Conservation (phyloP, 2,797 vertebrate species). For the Lycodopsis pacificus region DNA sequence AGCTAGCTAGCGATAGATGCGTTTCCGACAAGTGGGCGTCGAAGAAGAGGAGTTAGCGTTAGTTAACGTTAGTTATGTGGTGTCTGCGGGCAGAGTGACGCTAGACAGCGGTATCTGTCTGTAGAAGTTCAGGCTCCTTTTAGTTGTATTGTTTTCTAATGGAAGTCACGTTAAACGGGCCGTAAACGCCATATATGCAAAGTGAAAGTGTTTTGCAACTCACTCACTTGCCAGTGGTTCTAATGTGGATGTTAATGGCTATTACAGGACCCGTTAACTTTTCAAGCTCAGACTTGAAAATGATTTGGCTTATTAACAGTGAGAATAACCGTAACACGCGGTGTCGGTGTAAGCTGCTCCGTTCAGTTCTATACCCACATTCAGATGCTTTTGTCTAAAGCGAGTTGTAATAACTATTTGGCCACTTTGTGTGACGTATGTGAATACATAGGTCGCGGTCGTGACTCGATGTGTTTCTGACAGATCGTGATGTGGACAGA, state of each 20-base stretch:
- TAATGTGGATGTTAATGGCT: not conserved
- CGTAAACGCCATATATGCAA: not conserved
- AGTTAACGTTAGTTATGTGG: no score
- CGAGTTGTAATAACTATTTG: not conserved
- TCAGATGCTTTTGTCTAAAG: not conserved
- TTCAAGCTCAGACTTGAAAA: no score
- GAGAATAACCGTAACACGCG: not conserved
- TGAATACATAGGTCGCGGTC: not conserved
- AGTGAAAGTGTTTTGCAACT: not conserved
- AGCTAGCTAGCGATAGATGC: not conserved
- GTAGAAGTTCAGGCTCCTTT: accelerated
- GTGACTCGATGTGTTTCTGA: not conserved
- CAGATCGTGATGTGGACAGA: not conserved
- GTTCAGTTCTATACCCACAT: not conserved
- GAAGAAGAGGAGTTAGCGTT: not conserved
- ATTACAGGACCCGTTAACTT: not conserved
- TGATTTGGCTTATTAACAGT: not conserved
- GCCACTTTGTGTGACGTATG: not conserved
- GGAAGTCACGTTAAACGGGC: not conserved
- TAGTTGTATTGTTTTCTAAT: not conserved
- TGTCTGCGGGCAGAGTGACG: not conserved
- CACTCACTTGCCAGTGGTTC: not conserved
- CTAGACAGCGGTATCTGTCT: not conserved
- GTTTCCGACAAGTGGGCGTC: not conserved
- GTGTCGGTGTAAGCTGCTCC: not conserved